Evolutionary conservation across 2,888 invertebrate genomes (phyloP).

Genomic region (Tipula lateralis): DNA sequence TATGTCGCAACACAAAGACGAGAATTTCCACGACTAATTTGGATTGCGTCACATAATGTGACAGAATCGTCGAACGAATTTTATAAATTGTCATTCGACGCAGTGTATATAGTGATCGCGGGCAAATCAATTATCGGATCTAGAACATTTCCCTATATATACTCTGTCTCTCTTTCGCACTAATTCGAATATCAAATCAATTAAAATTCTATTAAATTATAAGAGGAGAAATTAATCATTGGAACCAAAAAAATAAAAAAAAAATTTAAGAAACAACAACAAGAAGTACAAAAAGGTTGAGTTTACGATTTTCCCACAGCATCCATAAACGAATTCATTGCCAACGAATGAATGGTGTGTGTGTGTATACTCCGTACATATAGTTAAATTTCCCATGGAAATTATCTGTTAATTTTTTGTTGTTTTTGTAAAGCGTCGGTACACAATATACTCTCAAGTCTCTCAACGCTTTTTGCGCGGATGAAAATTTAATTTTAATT

Average conservation of each 20-base stretch:
- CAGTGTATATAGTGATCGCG: neutral
- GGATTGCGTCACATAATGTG: neutral
- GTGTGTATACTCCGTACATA: no score
- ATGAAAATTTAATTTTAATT: conserved; percentile 11
- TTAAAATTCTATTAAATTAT: neutral
- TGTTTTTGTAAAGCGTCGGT: no score
- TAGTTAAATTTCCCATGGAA: conserved; percentile 14
- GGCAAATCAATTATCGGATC: neutral
- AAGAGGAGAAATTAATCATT: neutral
- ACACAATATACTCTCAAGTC: no score
- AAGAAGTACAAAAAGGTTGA: neutral
- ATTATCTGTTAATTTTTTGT: neutral
- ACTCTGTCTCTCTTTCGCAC: neutral
- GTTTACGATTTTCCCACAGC: neutral
- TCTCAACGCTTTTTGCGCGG: neutral
- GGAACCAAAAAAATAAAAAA: neutral
- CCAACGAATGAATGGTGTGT: neutral
- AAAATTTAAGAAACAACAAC: neutral
- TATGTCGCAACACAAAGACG: no score
- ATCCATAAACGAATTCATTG: neutral
- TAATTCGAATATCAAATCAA: neutral
- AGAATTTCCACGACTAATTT: neutral
- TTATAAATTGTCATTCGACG: neutral
- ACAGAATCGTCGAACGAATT: neutral
- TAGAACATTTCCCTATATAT: neutral